Base-by-base conservation (phyloP, 2,797 vertebrate species). In the Alosa sapidissima region DNA sequence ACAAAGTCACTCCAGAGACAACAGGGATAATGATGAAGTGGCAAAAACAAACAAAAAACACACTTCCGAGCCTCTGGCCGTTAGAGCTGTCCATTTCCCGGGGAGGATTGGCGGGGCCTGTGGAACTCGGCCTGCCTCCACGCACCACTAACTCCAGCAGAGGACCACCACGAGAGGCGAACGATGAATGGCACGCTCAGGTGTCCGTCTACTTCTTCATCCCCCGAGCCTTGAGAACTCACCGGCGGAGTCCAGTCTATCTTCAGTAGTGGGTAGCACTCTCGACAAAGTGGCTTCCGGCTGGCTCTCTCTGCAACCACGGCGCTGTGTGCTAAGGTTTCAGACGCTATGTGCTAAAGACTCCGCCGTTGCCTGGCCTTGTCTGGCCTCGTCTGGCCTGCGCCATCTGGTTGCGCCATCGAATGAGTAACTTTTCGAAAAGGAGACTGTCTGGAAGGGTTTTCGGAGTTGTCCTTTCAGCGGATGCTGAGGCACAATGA, bases 1-100 rank as follows among this genome's bases (percentile, higher is more conserved):
- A 11, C 68, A 45, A 45, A 45, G 68, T 2, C 36, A 21, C 36
- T 36, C 1, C 72, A 1, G 72, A 78, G 72, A 47, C 72, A 19
- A 47, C 36, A 36, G 68, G 65, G 65, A 24, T 3, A 14, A 13
- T 2, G 72, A 45, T 47, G 41, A 16, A 14, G 36, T 36, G 45
- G 72, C 16, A 36, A 47, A 36, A 78, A 47, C 72, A 78, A 45
- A 47, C 47, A 45, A 78, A 78, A 45, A 83, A 48, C 21, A 83
- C 72, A 7, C 72, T 13, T 45, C 19, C 5, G 72, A 78, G 72
- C 72, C 72, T 8, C 16, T 21, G 16, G 36, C 72, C 19, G 41
- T 21, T 21, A 45, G 72, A 47, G 36, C 36, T 78, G 72, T 47
- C 72, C 7, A 36, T 19, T 45, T 78, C 41, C 14, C 6, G 68